Percentiles rank a stretch among this genome's conserved stretches.
These are phyloP conservation scores for Fabriciana adippe DNA, from an alignment of 2,888 invertebrate genomes.

Conservation along the genomic window DNA sequence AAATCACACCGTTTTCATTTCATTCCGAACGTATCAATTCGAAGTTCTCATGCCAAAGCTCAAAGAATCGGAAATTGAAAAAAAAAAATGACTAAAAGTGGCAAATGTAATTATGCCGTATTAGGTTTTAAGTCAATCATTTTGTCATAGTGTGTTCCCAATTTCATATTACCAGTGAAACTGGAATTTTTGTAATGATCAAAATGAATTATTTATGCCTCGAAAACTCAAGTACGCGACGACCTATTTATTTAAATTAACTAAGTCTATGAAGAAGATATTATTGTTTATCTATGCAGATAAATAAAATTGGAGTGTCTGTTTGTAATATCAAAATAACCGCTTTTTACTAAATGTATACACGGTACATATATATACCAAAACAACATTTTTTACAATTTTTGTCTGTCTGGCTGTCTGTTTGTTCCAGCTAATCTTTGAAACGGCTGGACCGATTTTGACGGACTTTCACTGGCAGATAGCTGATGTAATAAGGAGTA, in stretches of 20 bases:
- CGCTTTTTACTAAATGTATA: too few relatives aligned
- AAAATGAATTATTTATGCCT: conserved; percentile 21
- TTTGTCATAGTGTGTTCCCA: conserved; percentile 20
- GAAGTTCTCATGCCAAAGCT: conserved; percentile 16
- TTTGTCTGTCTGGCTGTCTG: too few relatives aligned
- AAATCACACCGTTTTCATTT: conserved; percentile 30
- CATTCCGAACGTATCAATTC: conserved; percentile 19
- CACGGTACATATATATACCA: too few relatives aligned
- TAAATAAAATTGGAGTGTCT: too few relatives aligned
- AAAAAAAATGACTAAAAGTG: conserved; percentile 17
- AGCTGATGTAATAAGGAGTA: too few relatives aligned
- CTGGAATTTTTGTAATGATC: conserved; percentile 19
- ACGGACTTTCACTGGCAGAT: too few relatives aligned
- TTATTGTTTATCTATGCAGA: neutral
- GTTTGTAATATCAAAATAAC: too few relatives aligned
- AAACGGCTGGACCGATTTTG: too few relatives aligned
- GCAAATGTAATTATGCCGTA: conserved; percentile 29
- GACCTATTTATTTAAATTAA: conserved; percentile 8
- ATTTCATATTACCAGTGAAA: conserved; percentile 18
- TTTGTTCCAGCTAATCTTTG: too few relatives aligned
- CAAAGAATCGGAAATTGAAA: conserved; percentile 3
- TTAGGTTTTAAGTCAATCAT: conserved; percentile 26
- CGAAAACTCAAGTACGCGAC: conserved; percentile 11
- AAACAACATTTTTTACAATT: too few relatives aligned
- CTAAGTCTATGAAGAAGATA: neutral